phyloP scores from a whole-genome alignment of 2,113 vertebrate species.

The Gavialis gangeticus region DNA sequence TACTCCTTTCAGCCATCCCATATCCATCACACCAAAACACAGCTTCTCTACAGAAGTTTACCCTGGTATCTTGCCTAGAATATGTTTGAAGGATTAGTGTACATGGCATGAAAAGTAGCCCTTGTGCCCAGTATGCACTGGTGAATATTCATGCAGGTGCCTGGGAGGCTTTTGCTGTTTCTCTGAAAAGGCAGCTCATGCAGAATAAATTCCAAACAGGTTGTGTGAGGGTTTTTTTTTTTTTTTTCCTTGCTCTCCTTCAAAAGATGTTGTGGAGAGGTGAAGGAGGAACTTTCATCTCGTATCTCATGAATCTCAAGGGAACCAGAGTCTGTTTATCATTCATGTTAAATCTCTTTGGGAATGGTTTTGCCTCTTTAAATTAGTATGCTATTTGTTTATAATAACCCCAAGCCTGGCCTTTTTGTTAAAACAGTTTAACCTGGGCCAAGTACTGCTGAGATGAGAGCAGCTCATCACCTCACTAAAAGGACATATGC shows the following conservation, averaged over 20 bases:
- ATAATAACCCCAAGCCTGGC: neutral
- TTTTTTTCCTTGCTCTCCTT: neutral
- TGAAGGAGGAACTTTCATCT: neutral
- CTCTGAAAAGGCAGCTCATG: slow-evolving; percentile 44
- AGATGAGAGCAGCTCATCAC: neutral
- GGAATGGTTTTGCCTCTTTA: neutral
- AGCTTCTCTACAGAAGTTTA: slow-evolving; percentile 38
- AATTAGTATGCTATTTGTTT: slow-evolving; percentile 4
- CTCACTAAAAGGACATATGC: neutral
- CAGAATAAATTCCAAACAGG: slow-evolving; percentile 52
- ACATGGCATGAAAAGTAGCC: slow-evolving; percentile 29
- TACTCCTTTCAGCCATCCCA: slow-evolving; percentile 35
- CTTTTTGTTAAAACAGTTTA: slow-evolving; percentile 1
- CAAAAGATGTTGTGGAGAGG: neutral
- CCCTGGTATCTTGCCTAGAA: slow-evolving; percentile 52
- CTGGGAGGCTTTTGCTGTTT: slow-evolving; percentile 28
- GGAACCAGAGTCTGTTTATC: neutral
- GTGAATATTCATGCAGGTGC: slow-evolving; percentile 75
- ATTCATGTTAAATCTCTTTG: neutral
- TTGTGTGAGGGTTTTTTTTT: neutral
- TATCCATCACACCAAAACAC: slow-evolving; percentile 33
- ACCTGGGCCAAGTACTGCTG: neutral
- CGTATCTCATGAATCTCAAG: neutral
- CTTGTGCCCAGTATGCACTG: slow-evolving; percentile 14
- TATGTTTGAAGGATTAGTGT: slow-evolving; percentile 63